phyloP scores from a whole-genome alignment of 2,113 vertebrate species.

The Psettodes erumei region DNA sequence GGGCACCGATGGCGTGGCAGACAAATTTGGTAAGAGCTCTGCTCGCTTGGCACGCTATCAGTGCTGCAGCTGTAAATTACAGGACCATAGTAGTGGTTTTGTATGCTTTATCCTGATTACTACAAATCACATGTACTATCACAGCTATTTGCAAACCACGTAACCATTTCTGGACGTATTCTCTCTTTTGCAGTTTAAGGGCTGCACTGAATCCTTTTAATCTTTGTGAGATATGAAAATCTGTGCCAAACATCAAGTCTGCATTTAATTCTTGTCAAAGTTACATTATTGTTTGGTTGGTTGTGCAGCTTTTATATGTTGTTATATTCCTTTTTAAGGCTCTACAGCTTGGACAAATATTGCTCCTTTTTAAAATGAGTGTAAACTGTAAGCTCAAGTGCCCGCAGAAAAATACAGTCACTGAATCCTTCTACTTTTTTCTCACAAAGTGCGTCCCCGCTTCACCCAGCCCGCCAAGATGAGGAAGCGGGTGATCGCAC shows the following conservation, averaged over 20 bases:
- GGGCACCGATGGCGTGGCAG: slow-evolving; percentile 79
- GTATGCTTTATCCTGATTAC: not conserved
- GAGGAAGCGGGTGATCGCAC: slow-evolving; percentile 94
- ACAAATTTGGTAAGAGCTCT: slow-evolving; percentile 89
- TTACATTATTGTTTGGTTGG: not conserved
- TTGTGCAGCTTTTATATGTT: too few species aligned
- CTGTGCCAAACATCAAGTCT: not conserved
- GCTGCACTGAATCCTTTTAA: not conserved
- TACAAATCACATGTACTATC: slow-evolving; percentile 1
- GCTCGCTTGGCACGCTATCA: not conserved
- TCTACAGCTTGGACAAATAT: too few species aligned
- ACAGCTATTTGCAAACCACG: not conserved
- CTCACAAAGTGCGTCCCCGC: slow-evolving; percentile 89
- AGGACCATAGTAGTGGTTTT: not conserved
- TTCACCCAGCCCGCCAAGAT: slow-evolving; percentile 98
- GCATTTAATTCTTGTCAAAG: not conserved
- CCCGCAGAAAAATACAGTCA: not conserved
- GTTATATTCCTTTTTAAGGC: too few species aligned
- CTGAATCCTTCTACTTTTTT: not conserved
- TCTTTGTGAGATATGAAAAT: not conserved
- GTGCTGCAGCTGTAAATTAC: not conserved
- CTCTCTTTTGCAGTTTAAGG: not conserved
- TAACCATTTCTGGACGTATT: not conserved
- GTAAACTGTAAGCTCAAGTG: not conserved
- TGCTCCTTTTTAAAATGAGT: not conserved